Evolutionary conservation across 2,113 vertebrate species (phyloP).

Genomic region (Albula goreensis): DNA sequence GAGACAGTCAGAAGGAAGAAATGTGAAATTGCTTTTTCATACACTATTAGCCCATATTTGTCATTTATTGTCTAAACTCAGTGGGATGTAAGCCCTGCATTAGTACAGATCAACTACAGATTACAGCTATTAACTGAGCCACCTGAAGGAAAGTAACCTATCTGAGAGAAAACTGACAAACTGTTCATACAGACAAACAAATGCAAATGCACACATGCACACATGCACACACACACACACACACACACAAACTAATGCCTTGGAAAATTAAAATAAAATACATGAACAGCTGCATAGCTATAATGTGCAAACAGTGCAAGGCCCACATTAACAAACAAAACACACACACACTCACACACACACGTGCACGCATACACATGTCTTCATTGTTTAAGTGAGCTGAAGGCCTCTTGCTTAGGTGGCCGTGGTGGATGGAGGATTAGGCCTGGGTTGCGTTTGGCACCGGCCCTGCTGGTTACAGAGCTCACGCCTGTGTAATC

Average conservation of each 20-base stretch:
- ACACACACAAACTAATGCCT: neutral
- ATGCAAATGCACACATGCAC: neutral
- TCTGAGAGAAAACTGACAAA: too few relatives aligned
- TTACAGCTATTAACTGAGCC: too few relatives aligned
- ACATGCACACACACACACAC: neutral
- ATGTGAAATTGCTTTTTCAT: neutral
- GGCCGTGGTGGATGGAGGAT: neutral
- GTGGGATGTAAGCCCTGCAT: too few relatives aligned
- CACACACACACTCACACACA: neutral
- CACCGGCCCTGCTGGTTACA: neutral
- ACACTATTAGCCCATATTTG: neutral
- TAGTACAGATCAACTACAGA: too few relatives aligned
- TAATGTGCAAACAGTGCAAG: too few relatives aligned
- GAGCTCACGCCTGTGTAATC: neutral
- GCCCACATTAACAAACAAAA: too few relatives aligned
- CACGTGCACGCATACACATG: neutral
- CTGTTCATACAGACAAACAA: too few relatives aligned
- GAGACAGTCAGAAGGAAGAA: neutral
- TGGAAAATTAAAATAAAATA: too few relatives aligned
- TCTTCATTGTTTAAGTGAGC: neutral
- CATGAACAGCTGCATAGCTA: too few relatives aligned
- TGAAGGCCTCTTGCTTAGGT: neutral
- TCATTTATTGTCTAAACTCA: too few relatives aligned
- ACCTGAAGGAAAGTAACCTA: too few relatives aligned
- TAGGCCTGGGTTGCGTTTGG: neutral